Evolutionary conservation across 1,140 invertebrate genomes (phyloP), one percentile per base, ranked within the genome.

Genomic region (Aethina tumida): DNA sequence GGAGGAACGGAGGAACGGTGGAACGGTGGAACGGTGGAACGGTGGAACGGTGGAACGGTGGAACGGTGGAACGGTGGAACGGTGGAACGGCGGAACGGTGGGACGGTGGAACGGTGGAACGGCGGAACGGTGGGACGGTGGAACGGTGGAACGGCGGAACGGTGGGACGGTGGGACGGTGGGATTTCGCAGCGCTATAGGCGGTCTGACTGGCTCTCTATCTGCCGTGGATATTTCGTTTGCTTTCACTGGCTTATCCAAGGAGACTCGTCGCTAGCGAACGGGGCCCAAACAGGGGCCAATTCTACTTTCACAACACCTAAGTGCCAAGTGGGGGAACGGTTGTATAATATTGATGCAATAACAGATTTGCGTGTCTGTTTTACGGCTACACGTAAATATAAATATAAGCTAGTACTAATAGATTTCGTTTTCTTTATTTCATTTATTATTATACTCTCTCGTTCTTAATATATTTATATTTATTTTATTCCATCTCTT

Each of bases 281-380:
- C 47, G 56, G 50, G 53, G 50, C 50, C 49, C 54, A 43, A 45
- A 46, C 49, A 50, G 52, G 56, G 54, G 54, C 52, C 46, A 48
- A 45, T 52, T 39, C 41, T 42, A 58, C 56, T 58, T 58, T 58
- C 56, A 56, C 56, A 55, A 53, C 50, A 49, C 40, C 31, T 12
- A 22, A 27, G 22, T 17, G 29, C 22, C 14, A 28, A 43, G 41
- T 37, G 47, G 56, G 52, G 48, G 45, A 47, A 41, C 47, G 48
- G 55, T 59, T 59, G 56, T 58, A 57, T 56, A 58, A 58, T 55
- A 56, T 45, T 41, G 25, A 37, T 47, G 53, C 46, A 59, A 59
- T 58, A 55, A 41, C 49, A 45, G 42, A 39, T 43, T 37, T 36
- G 40, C 45, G n/a, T n/a, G n/a, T n/a, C n/a, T n/a, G n/a, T n/a